Evolutionary conservation across 2,888 invertebrate genomes (phyloP).

Genomic region (Spodoptera picta): DNA sequence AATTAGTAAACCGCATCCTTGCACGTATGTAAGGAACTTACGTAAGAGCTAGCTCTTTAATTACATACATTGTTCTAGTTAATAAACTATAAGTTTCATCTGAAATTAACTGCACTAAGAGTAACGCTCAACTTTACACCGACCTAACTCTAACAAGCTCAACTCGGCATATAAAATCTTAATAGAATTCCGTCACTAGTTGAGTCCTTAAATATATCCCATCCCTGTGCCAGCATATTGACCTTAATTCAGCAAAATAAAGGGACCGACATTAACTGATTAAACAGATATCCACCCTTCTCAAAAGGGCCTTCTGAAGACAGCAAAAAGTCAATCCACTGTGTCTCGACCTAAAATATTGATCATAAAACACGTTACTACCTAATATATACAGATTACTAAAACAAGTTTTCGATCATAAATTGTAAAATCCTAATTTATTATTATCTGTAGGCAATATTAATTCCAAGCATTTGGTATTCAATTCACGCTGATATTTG

Average conservation of each 20-base stretch:
- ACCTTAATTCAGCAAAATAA: constrained; percentile 63
- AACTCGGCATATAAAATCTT: constrained; percentile 30
- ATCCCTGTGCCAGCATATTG: constrained; percentile 46
- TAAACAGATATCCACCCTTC: constrained; percentile 69
- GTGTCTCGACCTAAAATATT: constrained; percentile 59
- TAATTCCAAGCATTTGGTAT: constrained; percentile 36
- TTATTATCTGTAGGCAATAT: constrained; percentile 37
- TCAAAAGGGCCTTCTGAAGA: constrained; percentile 64
- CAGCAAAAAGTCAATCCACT: constrained; percentile 65
- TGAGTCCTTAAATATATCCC: constrained; percentile 39
- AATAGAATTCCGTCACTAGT: constrained; percentile 34
- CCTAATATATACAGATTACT: constrained; percentile 32
- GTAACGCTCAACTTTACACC: constrained; percentile 18
- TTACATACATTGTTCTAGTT: neutral
- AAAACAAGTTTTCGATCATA: constrained; percentile 37
- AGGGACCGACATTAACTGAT: constrained; percentile 65
- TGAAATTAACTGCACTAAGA: constrained; percentile 17
- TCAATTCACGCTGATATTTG: constrained; percentile 40
- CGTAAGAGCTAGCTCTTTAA: neutral
- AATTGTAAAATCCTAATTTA: constrained; percentile 27
- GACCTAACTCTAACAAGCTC: constrained; percentile 17
- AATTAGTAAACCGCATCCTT: neutral
- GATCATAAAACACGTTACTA: constrained; percentile 50
- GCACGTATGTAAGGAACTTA: constrained; percentile 1
- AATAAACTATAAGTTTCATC: constrained; percentile 13